Base-by-base conservation (phyloP, 2,888 invertebrate genomes). In the Sturmia bella region DNA sequence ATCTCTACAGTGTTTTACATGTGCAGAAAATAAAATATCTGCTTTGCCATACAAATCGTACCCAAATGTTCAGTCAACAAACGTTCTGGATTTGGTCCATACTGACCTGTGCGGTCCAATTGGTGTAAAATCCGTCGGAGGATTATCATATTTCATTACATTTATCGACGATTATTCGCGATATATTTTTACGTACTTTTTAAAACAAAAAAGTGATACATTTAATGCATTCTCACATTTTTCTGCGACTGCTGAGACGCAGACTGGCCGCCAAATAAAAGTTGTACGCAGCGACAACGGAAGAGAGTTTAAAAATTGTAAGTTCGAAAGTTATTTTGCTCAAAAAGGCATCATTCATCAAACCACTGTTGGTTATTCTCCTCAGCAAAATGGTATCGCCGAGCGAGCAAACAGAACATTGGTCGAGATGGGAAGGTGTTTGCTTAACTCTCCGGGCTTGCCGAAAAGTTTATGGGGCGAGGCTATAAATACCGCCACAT, bases 1-100 rank as follows among this genome's bases (percentile, higher is more conserved):
- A 12, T 45, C 27, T n/a, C 50, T 81, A n/a, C 19, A 56, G 5
- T 81, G 80, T 11, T n/a, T 56, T 19, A 79, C 75, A n/a, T 79
- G 74, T 27, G 79, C 70, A 19, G 24, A 61, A 11, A 63, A 70
- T 15, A 75, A 83, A 75, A 80, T 80, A 9, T 17, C 24, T 41
- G 37, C 37, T 19, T 72, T n/a, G 3, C 70, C 83, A 13, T 81
- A 48, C 12, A 52, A 52, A 37, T 64, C 2, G 11, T 56, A 74
- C 21, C 3, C 43, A 2, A 37, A 13, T 48, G 45, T 63, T 4
- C 56, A 64, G 45, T 48, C 63, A 19, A 17, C 3, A 2, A 24
- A 50, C 4, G 15, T 70, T 2, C 39, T 77, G 12, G 69, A 69
- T 21, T 7, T 77, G 27, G 54, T 77, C 11, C 76, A 70, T 41